A percentile compares a stretch with the other conserved stretches of the same genome.
Evolutionary conservation across 2,888 invertebrate genomes (phyloP).

Genomic region (Coenonympha glycerion): DNA sequence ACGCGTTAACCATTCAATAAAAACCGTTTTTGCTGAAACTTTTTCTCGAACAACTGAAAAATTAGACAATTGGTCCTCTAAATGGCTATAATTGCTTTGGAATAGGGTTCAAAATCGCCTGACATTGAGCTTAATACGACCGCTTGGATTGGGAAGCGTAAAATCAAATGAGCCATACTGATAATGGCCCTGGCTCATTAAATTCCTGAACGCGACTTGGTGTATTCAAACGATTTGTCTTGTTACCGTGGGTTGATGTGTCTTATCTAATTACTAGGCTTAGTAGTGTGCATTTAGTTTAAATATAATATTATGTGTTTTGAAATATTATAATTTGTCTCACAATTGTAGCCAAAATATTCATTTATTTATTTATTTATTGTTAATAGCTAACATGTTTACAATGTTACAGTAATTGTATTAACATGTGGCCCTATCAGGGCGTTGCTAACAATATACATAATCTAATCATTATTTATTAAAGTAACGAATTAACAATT

Average conservation of each 20-base stretch:
- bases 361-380: no score
- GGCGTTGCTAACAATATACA: no score
- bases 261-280: slow-evolving; percentile 3
- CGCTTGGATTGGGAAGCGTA: slow-evolving; percentile 48
- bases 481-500: no score
- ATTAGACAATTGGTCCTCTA: not conserved
- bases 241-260: slow-evolving; percentile 12
- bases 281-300: not conserved
- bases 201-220: slow-evolving; percentile 36
- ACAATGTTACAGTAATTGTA: no score
- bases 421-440: no score
- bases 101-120: slow-evolving; percentile 49
- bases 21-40: slow-evolving; percentile 3
- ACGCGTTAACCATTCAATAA: slow-evolving; percentile 16
- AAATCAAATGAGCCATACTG: slow-evolving; percentile 61
- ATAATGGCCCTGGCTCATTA: slow-evolving; percentile 57
- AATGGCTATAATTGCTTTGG: not conserved
- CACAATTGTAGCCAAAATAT: no score
- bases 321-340: no score
- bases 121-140: slow-evolving; percentile 37
- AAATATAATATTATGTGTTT: no score
- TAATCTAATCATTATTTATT: no score
- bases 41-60: slow-evolving; percentile 3
- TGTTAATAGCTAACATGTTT: no score
- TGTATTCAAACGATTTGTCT: slow-evolving; percentile 24